A percentile compares a stretch with the other conserved stretches of the same genome.
Conservation (phyloP, 1,140 invertebrate species). For the Danaus plexippus region DNA sequence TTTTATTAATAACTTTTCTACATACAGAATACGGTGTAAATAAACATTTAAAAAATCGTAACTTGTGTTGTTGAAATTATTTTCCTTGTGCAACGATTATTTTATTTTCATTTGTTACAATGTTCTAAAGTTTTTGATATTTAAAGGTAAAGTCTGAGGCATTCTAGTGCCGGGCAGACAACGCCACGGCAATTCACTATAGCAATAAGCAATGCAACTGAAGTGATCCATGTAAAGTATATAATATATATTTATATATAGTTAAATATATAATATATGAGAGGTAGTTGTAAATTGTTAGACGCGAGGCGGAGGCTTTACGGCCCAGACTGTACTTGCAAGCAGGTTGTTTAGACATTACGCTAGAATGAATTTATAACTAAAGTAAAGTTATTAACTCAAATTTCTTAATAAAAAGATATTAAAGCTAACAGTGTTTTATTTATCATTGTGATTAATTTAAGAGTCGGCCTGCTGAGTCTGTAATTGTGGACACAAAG, state of each 20-base stretch:
- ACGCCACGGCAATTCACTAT: conserved; percentile 25
- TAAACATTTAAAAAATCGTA: conserved; percentile 8
- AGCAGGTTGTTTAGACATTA: conserved; percentile 57
- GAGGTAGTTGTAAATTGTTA: conserved; percentile 16
- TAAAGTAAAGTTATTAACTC: conserved; percentile 60
- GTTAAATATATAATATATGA: conserved; percentile 11
- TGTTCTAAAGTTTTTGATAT: conserved; percentile 54
- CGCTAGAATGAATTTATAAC: conserved; percentile 66
- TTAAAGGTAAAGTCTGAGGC: conserved; percentile 43
- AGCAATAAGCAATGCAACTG: conserved; percentile 28
- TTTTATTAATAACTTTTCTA: too few species aligned
- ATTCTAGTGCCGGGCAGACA: conserved; percentile 16
- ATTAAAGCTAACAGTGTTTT: conserved; percentile 27
- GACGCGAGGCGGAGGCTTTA: conserved; percentile 20
- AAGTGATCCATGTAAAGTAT: conserved; percentile 25
- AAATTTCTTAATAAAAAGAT: conserved; percentile 60
- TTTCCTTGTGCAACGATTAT: conserved; percentile 39
- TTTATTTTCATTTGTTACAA: conserved; percentile 37
- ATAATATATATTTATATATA: conserved; percentile 12
- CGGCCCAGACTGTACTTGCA: conserved; percentile 42
- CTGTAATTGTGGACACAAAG: conserved; percentile 2
- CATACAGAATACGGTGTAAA: conserved; percentile 1
- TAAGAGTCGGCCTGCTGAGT: conserved; percentile 4
- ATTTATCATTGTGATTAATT: conserved; percentile 15
- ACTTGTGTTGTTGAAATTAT: conserved; percentile 27